These are phyloP conservation scores for Drosophila fungiperda DNA, from an alignment of 2,888 invertebrate species.

Conservation along the genomic window DNA sequence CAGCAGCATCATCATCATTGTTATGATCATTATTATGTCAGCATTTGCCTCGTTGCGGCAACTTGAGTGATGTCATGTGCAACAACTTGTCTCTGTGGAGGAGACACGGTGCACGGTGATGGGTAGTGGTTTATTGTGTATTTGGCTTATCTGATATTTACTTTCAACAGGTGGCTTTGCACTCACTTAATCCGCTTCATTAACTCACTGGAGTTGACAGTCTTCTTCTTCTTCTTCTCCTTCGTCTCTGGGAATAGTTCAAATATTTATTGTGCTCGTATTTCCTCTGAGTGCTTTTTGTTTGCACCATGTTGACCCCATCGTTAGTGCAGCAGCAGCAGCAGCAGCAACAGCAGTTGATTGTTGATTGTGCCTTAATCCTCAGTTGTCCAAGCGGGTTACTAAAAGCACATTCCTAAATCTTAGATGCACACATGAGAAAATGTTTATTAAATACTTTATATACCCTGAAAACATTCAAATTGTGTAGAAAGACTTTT, in stretches of 20 bases:
- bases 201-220: slow-evolving; percentile 58
- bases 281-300: slow-evolving; percentile 37
- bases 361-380: slow-evolving; percentile 31
- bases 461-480: not conserved
- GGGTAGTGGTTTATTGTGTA: not conserved
- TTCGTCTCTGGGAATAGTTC: slow-evolving; percentile 34
- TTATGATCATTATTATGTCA: slow-evolving; percentile 51
- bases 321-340: not conserved
- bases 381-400: not conserved
- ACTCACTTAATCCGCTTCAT: slow-evolving; percentile 57
- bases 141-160: slow-evolving; percentile 8
- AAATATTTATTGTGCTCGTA: slow-evolving; percentile 46
- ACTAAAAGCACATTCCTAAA: not conserved
- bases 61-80: slow-evolving; percentile 52
- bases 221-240: slow-evolving; percentile 23
- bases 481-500: not conserved
- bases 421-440: not conserved
- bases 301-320: slow-evolving; percentile 16
- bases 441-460: not conserved
- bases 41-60: slow-evolving; percentile 58
- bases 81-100: slow-evolving; percentile 4
- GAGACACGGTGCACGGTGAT: not conserved
- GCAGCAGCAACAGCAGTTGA: slow-evolving; percentile 3
- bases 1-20: slow-evolving; percentile 31
- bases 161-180: slow-evolving; percentile 42